phyloP scores from a whole-genome alignment of 2,113 vertebrate species.

The Xiphias gladius region DNA sequence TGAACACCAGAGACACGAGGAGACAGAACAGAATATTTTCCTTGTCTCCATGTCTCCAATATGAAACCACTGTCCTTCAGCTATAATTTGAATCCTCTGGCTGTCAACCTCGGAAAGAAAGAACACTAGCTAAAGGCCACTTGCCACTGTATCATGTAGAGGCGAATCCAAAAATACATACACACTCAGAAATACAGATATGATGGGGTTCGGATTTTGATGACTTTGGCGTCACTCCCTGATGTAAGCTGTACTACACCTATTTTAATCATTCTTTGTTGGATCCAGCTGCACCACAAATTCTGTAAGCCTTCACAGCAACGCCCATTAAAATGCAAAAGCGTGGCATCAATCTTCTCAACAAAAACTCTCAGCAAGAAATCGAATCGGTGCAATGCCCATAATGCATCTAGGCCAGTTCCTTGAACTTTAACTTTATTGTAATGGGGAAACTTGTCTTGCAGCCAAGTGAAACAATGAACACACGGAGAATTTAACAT shows the following conservation, averaged over 20 bases:
- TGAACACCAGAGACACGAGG: conserved; percentile 1
- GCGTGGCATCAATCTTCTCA: too few relatives aligned
- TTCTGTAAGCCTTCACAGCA: background rate
- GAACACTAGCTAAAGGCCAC: conserved; percentile 38
- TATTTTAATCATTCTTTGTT: background rate
- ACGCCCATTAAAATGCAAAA: background rate
- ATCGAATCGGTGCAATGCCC: background rate
- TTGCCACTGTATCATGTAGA: conserved; percentile 27
- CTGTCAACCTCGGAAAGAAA: conserved; percentile 19
- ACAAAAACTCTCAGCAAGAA: background rate
- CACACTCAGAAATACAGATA: conserved; percentile 1
- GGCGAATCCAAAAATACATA: background rate
- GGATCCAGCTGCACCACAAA: background rate
- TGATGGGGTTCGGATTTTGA: background rate
- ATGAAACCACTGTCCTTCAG: conserved; percentile 22
- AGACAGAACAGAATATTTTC: background rate
- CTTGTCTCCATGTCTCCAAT: background rate
- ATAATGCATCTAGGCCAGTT: background rate
- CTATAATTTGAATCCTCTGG: conserved; percentile 25
- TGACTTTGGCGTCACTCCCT: background rate
- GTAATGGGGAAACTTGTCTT: background rate
- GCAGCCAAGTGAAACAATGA: too few relatives aligned
- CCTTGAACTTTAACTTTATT: background rate
- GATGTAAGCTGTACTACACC: background rate
- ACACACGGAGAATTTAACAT: too few relatives aligned